These are phyloP conservation scores for Brevipalpus yothersi DNA, from an alignment of 1,140 invertebrate genomes.

Conservation along the genomic window DNA sequence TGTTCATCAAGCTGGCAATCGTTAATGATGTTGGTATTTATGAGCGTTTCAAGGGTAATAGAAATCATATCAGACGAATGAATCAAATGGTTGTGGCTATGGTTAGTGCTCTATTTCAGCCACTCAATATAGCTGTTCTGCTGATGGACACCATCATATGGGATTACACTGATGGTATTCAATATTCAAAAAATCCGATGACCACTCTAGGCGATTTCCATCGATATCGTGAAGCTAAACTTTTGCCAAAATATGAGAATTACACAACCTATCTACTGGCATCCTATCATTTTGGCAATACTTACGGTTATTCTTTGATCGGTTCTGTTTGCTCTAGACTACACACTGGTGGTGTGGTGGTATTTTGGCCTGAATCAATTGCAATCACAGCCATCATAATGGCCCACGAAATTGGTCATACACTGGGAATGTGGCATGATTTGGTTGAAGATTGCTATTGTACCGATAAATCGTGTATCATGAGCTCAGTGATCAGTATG, in stretches of 20 bases:
- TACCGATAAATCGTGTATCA: not conserved
- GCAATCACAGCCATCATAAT: not conserved
- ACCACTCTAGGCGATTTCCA: not conserved
- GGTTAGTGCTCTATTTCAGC: not conserved
- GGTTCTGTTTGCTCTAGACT: not conserved
- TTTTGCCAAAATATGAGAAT: not conserved
- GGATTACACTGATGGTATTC: not conserved
- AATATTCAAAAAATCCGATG: not conserved
- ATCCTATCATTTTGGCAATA: not conserved
- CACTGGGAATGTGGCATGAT: not conserved
- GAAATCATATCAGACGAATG: not conserved
- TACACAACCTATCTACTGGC: not conserved
- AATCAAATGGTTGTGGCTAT: not conserved
- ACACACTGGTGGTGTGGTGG: not conserved
- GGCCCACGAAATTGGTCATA: not conserved
- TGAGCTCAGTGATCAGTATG: not conserved
- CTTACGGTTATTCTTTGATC: not conserved
- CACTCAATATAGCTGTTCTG: not conserved
- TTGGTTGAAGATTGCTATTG: not conserved
- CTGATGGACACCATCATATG: not conserved
- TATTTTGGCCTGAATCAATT: not conserved
- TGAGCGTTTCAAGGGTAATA: not conserved
- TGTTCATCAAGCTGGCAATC: too few relatives aligned
- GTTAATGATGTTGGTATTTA: not conserved
- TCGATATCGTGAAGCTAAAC: not conserved